Conservation (phyloP, 1,140 invertebrate genomes). For the Pentalonia nigronervosa region DNA sequence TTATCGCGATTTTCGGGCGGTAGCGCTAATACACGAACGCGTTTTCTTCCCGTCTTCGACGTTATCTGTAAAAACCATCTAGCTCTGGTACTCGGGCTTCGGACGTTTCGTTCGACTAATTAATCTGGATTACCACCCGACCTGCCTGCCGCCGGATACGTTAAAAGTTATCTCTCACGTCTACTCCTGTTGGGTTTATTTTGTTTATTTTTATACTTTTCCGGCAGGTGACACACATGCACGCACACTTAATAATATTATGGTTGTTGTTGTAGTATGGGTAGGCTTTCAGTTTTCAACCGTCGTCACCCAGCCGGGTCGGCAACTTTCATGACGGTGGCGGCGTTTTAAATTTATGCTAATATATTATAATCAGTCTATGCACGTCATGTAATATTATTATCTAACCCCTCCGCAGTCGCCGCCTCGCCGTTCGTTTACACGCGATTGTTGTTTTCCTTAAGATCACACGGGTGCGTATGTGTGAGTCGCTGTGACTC, state of each 20-base stretch:
- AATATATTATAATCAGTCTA: neutral
- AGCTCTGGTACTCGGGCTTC: neutral
- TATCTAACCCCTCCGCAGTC: constrained; percentile 4
- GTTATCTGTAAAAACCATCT: neutral
- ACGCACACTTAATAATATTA: neutral
- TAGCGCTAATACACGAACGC: neutral
- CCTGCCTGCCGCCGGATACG: neutral
- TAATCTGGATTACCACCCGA: neutral
- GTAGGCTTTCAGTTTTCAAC: neutral
- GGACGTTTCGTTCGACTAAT: neutral
- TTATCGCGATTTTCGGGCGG: neutral
- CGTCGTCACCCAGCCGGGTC: neutral
- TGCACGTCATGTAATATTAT: constrained; percentile 8
- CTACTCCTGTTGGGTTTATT: neutral
- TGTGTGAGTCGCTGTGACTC: constrained; percentile 1
- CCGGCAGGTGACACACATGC: neutral
- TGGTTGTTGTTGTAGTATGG: neutral
- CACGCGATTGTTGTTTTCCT: constrained; percentile 26
- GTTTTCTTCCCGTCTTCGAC: neutral
- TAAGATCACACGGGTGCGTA: neutral
- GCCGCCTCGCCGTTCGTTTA: neutral
- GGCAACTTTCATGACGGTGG: neutral
- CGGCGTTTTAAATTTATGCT: neutral
- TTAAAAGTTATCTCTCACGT: neutral
- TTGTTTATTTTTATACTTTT: neutral